Percentiles rank a stretch among this genome's conserved stretches.
These are phyloP conservation scores for Protonibea diacanthus DNA, from an alignment of 2,797 vertebrate genomes.

Conservation along the genomic window DNA sequence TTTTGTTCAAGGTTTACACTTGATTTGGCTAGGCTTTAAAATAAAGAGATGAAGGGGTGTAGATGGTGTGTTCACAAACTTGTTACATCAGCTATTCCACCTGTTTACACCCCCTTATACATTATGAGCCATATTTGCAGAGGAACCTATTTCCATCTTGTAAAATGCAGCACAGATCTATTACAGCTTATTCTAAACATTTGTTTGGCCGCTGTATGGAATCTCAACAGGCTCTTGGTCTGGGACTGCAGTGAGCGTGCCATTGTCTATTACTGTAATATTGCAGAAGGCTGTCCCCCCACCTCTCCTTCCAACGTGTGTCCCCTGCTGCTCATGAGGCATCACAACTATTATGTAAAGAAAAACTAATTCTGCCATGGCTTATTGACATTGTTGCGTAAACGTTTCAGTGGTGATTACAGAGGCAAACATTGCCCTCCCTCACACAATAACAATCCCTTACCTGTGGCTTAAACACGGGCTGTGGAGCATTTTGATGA, in stretches of 20 bases:
- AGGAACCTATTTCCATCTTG: background rate
- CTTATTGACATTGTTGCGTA: constrained; percentile 65
- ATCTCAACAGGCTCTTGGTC: constrained; percentile 29
- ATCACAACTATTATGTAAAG: constrained; percentile 53
- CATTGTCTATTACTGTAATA: constrained; percentile 29
- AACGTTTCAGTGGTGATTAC: constrained; percentile 66
- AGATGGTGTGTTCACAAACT: constrained; percentile 14
- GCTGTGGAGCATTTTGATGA: constrained; percentile 60
- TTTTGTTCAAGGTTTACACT: constrained; percentile 27
- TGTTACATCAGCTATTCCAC: constrained; percentile 11
- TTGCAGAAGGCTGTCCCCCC: constrained; percentile 14
- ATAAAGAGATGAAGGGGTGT: constrained; percentile 17
- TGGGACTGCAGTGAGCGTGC: background rate
- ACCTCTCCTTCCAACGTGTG: constrained; percentile 6
- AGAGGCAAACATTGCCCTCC: constrained; percentile 69
- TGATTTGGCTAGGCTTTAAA: constrained; percentile 8
- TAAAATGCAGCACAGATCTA: constrained; percentile 12
- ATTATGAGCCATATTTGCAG: constrained; percentile 15
- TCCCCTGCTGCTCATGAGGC: constrained; percentile 36
- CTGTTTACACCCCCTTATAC: constrained; percentile 27
- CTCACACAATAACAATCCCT: constrained; percentile 61
- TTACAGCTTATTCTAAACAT: constrained; percentile 5
- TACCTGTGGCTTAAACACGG: constrained; percentile 73
- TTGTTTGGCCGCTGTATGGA: background rate
- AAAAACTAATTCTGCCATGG: constrained; percentile 56